Conservation (phyloP, 2,797 vertebrate genomes). For the Malurus leucopterus region DNA sequence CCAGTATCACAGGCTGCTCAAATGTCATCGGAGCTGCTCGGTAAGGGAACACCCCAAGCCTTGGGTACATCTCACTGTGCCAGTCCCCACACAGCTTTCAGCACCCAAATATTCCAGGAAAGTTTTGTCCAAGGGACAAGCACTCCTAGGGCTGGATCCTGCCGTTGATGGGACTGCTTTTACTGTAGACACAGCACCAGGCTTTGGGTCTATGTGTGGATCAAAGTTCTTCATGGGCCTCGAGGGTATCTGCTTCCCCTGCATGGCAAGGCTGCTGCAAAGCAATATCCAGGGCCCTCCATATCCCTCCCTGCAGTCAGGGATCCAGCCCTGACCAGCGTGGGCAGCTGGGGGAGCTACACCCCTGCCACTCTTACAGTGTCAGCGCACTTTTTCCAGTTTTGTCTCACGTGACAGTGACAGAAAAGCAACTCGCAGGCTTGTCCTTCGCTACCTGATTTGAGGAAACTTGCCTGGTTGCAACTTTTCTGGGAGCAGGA, state of each 20-base stretch:
- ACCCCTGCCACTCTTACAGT: neutral
- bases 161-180: neutral
- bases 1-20: neutral
- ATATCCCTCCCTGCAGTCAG: neutral
- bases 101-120: neutral
- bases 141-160: neutral
- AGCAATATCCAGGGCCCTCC: neutral
- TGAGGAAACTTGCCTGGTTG: neutral
- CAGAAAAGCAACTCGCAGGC: neutral
- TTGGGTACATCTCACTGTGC: neutral
- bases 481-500: neutral
- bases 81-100: accelerated
- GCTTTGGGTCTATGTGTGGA: neutral
- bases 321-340: neutral
- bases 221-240: neutral
- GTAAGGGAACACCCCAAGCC: neutral
- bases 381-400: neutral
- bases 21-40: neutral
- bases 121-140: neutral
- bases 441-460: neutral
- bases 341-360: neutral
- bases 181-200: neutral
- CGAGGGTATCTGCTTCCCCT: neutral
- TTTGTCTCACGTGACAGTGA: neutral
- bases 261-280: neutral